phyloP scores from a whole-genome alignment of 2,888 invertebrate species.

The Achlya flavicornis region DNA sequence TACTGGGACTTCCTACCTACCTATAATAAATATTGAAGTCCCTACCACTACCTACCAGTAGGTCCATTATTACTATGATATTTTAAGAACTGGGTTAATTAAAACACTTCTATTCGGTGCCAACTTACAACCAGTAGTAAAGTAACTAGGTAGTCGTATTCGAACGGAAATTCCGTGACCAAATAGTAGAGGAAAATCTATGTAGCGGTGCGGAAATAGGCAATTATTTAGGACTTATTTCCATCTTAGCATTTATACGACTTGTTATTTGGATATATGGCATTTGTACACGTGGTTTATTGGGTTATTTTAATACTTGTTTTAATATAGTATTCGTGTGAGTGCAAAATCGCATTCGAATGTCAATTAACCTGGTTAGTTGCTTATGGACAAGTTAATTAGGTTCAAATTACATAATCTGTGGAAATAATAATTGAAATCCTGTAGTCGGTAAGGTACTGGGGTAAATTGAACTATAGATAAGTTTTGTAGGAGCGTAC shows the following conservation, averaged over 20 bases:
- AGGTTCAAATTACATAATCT: too few relatives aligned
- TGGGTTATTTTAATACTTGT: neutral
- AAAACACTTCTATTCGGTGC: neutral
- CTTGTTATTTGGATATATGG: neutral
- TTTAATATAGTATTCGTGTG: neutral
- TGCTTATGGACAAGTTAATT: too few relatives aligned
- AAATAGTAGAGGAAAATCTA: constrained; percentile 3
- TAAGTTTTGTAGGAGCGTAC: too few relatives aligned
- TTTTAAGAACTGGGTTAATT: constrained; percentile 1
- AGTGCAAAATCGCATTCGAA: neutral
- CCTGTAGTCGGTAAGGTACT: too few relatives aligned
- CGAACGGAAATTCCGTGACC: constrained; percentile 1
- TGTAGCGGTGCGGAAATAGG: constrained; percentile 10
- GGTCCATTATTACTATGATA: neutral
- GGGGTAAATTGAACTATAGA: too few relatives aligned
- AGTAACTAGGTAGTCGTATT: neutral
- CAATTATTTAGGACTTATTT: constrained; percentile 1
- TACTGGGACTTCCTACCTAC: too few relatives aligned
- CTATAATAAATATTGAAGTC: too few relatives aligned
- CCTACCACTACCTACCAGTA: too few relatives aligned
- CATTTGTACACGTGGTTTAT: neutral
- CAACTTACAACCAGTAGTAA: neutral
- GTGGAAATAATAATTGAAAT: neutral
- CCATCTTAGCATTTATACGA: neutral
- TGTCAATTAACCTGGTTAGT: neutral